Evolutionary conservation across 2,888 invertebrate genomes (phyloP).

Genomic region (Chesias legatella): DNA sequence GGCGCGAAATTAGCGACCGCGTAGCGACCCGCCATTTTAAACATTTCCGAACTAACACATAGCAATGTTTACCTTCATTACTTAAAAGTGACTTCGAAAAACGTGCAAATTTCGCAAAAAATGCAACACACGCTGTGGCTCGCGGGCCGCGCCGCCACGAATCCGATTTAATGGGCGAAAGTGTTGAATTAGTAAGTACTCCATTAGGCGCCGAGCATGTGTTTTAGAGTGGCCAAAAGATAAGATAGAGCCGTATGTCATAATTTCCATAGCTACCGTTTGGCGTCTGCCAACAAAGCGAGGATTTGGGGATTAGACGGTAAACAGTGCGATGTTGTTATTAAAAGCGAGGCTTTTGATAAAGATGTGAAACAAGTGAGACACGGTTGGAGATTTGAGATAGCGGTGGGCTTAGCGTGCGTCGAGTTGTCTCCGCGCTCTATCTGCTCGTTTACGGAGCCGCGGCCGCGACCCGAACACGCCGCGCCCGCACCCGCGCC

Average conservation of each 20-base stretch:
- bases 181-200: slow-evolving; percentile 66
- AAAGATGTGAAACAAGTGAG: slow-evolving; percentile 62
- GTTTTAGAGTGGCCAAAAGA: slow-evolving; percentile 72
- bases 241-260: slow-evolving; percentile 79
- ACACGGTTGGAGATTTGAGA: slow-evolving; percentile 59
- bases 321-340: slow-evolving; percentile 66
- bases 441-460: slow-evolving; percentile 34
- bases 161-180: slow-evolving; percentile 62
- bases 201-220: slow-evolving; percentile 75
- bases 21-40: slow-evolving; percentile 34
- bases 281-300: slow-evolving; percentile 64
- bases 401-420: slow-evolving; percentile 45
- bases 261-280: slow-evolving; percentile 73
- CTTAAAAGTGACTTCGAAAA: slow-evolving; percentile 9
- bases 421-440: slow-evolving; percentile 36
- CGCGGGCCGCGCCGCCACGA: slow-evolving; percentile 36
- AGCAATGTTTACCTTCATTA: slow-evolving; percentile 36
- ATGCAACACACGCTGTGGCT: slow-evolving; percentile 58
- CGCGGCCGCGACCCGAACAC: slow-evolving; percentile 28
- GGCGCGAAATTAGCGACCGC: slow-evolving; percentile 68
- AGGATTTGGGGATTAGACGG: slow-evolving; percentile 65
- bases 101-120: slow-evolving; percentile 27
- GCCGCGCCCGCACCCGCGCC: slow-evolving; percentile 14
- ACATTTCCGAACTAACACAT: slow-evolving; percentile 27
- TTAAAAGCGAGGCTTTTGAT: slow-evolving; percentile 63